Evolutionary conservation across 2,888 invertebrate species (phyloP), one percentile per base, ranked within the genome.

Genomic region (Fissipunctia ypsillon): DNA sequence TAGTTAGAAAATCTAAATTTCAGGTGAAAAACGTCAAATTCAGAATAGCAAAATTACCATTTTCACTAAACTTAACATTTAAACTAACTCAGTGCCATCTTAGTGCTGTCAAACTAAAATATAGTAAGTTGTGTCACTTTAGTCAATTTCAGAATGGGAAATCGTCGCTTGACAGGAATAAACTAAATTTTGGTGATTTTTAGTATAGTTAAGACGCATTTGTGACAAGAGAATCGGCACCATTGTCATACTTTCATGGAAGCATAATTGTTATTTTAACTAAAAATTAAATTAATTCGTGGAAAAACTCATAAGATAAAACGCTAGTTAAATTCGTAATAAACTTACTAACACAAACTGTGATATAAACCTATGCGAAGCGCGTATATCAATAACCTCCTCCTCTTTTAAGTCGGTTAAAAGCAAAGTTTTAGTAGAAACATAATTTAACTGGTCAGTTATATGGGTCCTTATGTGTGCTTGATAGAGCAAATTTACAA

Each of bases 401-500:
- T 45, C 16, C 22, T 28, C 7, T 22, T 45, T 28, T 0, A 22
- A 28, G 12, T 41, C 5, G 0, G 12, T 50, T 76, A 59, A 48
- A 41, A 43, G 57, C 43, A 14, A 14, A n/a, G 3, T 69, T 68
- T 74, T 68, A 57, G 14, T 52, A 59, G 4, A n/a, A 60, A 52
- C 41, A 73, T 43, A 25, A 69, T 48, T 76, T 41, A 7, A 76
- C 69, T 28, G 22, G 52, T 7, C 12, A 74, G 41, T 16, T n/a
- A n/a, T n/a, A n/a, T n/a, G n/a, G n/a, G n/a, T n/a, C n/a, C 25
- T 48, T 12, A 41, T 57, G 22, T 25, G 16, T 48, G 45, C 45
- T 56, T 28, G 28, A n/a, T 28, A 38, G 31, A 68, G n/a, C n/a
- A 45, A 76, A 52, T 28, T 16, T 50, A 70, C 5, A 69, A 16